A percentile compares a stretch with the other conserved stretches of the same genome.
Evolutionary conservation across 2,113 vertebrate species (phyloP).

Genomic region (Bubo scandiacus): DNA sequence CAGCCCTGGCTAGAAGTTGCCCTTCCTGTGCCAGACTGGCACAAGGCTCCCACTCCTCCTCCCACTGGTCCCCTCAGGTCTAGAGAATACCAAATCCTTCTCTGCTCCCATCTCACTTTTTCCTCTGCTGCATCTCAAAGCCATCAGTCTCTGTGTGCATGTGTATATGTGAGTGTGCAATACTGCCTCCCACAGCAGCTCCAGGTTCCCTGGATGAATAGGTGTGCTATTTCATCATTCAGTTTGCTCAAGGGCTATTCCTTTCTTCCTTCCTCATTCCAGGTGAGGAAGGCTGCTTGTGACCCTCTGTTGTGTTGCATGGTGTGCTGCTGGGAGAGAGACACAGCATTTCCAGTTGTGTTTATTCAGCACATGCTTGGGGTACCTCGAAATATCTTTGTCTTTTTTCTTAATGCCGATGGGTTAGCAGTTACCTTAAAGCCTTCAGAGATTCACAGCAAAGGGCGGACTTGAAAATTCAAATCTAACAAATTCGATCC

Average conservation of each 20-base stretch:
- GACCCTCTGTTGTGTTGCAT: rapidly evolving
- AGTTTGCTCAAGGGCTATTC: background rate
- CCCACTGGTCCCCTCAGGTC: background rate
- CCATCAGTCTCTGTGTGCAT: background rate
- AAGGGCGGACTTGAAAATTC: background rate
- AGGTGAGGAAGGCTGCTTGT: background rate
- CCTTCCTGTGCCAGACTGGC: background rate
- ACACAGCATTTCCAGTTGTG: background rate
- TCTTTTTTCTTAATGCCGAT: background rate
- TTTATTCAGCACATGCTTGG: background rate
- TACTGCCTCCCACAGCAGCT: background rate
- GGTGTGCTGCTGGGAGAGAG: background rate
- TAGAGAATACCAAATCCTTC: background rate
- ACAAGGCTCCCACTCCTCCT: background rate
- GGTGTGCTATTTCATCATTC: background rate
- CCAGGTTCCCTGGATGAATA: background rate
- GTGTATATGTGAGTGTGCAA: background rate
- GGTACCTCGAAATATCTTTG: background rate
- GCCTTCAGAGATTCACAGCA: background rate
- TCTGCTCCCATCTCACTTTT: background rate
- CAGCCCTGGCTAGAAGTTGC: background rate
- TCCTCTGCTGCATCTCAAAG: background rate
- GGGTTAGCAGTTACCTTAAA: background rate
- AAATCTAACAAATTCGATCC: background rate
- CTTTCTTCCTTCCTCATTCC: background rate